A percentile compares a stretch with the other conserved stretches of the same genome.
Evolutionary conservation across 2,797 vertebrate species (phyloP).

Genomic region (Lates japonicus): DNA sequence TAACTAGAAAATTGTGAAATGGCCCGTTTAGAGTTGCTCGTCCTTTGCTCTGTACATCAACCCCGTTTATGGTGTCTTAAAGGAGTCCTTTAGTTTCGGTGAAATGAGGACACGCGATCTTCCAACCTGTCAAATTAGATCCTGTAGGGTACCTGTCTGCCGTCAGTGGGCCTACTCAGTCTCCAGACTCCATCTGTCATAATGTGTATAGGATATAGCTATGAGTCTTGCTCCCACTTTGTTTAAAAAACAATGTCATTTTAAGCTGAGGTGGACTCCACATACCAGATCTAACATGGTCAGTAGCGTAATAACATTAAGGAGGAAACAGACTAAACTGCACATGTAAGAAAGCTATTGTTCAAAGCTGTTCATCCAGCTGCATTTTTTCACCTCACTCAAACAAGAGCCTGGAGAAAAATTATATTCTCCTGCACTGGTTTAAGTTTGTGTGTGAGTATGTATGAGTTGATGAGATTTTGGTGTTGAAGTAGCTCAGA

Average conservation of each 20-base stretch:
- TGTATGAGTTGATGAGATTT: not conserved
- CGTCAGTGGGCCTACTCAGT: slow-evolving; percentile 72
- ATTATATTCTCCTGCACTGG: slow-evolving; percentile 16
- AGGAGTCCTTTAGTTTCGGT: not conserved
- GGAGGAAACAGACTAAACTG: slow-evolving; percentile 15
- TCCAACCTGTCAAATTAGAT: slow-evolving; percentile 64
- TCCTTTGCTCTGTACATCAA: slow-evolving; percentile 19
- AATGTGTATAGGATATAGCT: slow-evolving; percentile 31
- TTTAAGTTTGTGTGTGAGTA: slow-evolving; percentile 19
- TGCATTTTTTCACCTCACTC: slow-evolving; percentile 31
- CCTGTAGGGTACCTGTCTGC: slow-evolving; percentile 70
- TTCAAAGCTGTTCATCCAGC: slow-evolving; percentile 53
- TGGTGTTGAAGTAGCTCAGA: not conserved
- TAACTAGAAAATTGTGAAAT: slow-evolving; percentile 82
- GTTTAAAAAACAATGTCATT: slow-evolving; percentile 3
- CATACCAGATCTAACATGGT: slow-evolving; percentile 44
- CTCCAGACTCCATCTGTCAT: slow-evolving; percentile 73
- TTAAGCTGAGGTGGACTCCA: slow-evolving; percentile 22
- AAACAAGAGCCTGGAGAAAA: slow-evolving; percentile 44
- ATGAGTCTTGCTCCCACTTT: slow-evolving; percentile 30
- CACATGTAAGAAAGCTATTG: slow-evolving; percentile 51
- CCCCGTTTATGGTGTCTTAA: not conserved
- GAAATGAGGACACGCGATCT: slow-evolving; percentile 29
- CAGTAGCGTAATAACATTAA: slow-evolving; percentile 37
- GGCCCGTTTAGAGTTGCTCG: slow-evolving; percentile 67